Percentiles rank a stretch among this genome's conserved stretches.
phyloP scores from a whole-genome alignment of 2,888 invertebrate species.

The Ophion obscuratus region DNA sequence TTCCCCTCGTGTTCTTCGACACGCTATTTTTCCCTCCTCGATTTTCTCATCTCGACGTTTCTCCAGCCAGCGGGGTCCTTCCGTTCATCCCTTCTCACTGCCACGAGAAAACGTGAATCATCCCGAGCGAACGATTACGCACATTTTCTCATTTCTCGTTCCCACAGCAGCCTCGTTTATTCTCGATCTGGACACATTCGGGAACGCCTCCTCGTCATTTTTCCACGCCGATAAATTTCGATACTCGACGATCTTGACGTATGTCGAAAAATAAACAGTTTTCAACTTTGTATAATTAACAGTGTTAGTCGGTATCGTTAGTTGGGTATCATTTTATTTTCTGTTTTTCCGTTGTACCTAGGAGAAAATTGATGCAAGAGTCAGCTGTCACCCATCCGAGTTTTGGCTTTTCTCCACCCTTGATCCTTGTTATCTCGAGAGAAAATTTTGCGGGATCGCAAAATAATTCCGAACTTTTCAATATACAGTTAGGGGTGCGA shows the following conservation, averaged over 20 bases:
- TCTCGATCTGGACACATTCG: not conserved
- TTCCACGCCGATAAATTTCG: not conserved
- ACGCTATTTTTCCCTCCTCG: constrained; percentile 1
- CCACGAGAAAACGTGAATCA: constrained; percentile 7
- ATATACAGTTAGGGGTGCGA: no score
- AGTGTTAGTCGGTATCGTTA: no score
- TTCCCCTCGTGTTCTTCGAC: constrained; percentile 11
- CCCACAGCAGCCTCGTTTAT: not conserved
- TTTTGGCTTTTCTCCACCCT: not conserved
- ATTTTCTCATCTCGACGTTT: constrained; percentile 32
- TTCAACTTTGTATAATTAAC: no score
- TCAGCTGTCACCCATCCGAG: no score
- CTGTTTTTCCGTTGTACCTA: no score
- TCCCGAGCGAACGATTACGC: constrained; percentile 10
- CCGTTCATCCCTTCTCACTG: not conserved
- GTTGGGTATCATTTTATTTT: no score
- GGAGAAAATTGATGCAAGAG: no score
- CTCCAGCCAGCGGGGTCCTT: not conserved
- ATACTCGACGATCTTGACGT: no score
- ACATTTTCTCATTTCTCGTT: constrained; percentile 1
- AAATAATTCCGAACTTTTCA: no score
- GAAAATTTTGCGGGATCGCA: no score
- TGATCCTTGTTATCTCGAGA: no score
- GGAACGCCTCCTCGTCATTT: not conserved
- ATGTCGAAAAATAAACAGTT: no score